These are phyloP conservation scores for Listronotus bonariensis DNA, from an alignment of 1,140 invertebrate species.

Conservation along the genomic window DNA sequence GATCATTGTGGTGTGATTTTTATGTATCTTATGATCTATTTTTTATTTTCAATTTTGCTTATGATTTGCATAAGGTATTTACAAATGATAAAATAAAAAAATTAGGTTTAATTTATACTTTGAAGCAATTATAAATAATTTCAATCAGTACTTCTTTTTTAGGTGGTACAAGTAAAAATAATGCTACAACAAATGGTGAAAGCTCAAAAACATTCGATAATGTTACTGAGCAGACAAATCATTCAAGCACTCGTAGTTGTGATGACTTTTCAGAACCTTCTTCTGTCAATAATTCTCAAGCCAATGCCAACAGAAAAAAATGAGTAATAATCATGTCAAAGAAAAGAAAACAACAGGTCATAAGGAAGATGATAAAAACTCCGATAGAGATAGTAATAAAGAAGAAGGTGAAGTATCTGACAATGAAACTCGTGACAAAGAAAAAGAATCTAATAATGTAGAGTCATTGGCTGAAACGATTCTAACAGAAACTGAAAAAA, in stretches of 20 bases:
- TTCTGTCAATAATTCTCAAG: not conserved
- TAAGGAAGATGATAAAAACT: not conserved
- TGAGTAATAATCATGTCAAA: not conserved
- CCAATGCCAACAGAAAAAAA: not conserved
- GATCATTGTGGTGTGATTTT: too few relatives aligned
- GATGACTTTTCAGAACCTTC: not conserved
- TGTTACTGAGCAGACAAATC: too few relatives aligned
- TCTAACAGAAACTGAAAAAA: not conserved
- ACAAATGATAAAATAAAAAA: too few relatives aligned
- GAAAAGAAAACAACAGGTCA: not conserved
- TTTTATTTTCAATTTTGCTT: too few relatives aligned
- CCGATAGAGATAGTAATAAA: not conserved
- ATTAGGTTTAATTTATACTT: too few relatives aligned
- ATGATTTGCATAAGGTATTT: too few relatives aligned
- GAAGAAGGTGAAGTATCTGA: conserved; percentile 5
- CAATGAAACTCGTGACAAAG: not conserved
- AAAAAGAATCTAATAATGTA: conserved; percentile 11
- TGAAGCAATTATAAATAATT: too few relatives aligned
- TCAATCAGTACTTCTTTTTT: too few relatives aligned
- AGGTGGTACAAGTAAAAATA: too few relatives aligned
- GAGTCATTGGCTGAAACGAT: not conserved
- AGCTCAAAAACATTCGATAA: too few relatives aligned
- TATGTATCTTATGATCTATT: too few relatives aligned
- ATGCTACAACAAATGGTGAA: too few relatives aligned
- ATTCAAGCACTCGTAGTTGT: not conserved